Percentiles rank a stretch among this genome's conserved stretches.
phyloP scores from a whole-genome alignment of 2,888 invertebrate genomes.

The Synergus gifuensis region DNA sequence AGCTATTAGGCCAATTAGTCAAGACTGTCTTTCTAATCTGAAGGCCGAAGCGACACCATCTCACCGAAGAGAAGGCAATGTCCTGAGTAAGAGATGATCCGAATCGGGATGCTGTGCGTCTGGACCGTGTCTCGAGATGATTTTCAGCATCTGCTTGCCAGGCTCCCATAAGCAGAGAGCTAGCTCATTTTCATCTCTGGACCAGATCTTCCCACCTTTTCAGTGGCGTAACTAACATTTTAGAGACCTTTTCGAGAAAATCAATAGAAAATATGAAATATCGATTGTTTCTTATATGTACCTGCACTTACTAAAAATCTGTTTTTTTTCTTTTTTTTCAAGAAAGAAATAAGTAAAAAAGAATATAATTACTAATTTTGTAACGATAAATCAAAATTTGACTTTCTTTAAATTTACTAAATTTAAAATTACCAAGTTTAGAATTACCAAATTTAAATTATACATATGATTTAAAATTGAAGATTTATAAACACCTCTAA shows the following conservation, averaged over 20 bases:
- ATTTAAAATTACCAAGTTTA: no score
- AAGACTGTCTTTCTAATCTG: neutral
- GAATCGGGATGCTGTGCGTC: conserved; percentile 53
- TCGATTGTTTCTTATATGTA: neutral
- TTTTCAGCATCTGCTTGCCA: conserved; percentile 71
- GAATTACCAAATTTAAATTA: no score
- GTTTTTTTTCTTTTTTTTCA: no score
- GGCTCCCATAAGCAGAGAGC: conserved; percentile 60
- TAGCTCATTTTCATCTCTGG: conserved; percentile 53
- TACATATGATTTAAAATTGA: no score
- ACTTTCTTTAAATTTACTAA: neutral
- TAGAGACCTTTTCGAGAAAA: neutral
- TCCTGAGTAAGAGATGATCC: conserved; percentile 60
- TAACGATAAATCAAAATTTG: no score
- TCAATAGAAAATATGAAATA: neutral
- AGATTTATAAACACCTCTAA: no score
- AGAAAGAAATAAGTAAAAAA: no score
- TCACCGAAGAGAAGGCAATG: neutral
- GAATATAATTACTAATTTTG: no score
- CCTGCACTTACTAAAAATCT: no score
- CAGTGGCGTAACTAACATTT: neutral
- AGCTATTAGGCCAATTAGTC: neutral
- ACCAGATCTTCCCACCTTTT: conserved; percentile 42
- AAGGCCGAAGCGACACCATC: neutral
- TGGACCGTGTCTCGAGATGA: conserved; percentile 72